Base-by-base conservation (phyloP, 1,140 invertebrate genomes). In the Zaprionus tsacasi region DNA sequence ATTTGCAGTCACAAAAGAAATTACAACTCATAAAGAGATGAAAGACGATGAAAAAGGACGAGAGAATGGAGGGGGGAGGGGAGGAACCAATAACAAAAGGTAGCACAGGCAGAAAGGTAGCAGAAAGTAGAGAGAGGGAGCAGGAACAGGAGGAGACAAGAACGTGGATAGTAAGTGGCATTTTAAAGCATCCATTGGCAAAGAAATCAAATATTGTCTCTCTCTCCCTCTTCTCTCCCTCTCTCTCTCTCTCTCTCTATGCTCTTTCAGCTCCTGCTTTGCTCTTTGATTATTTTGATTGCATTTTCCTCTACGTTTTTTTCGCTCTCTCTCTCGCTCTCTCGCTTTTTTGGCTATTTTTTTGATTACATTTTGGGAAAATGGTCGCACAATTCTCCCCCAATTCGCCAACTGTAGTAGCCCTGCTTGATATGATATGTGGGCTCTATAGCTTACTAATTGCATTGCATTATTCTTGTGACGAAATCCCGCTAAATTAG, bases 1-100 rank as follows among this genome's bases (percentile, higher is more conserved):
- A 86, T 86, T 86, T 86, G 76, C 82, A 82, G 75, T 77, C 75
- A 86, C 82, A 78, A 85, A 76, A 80, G 82, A 70, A 85, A 85
- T 81, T 86, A 81, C 78, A 63, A 66, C 82, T 86, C 79, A 81
- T 78, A 72, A 87, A 79, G 69, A 86, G 82, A 86, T 86, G 83
- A 86, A 86, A 86, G 82, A 48, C 55, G 33, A 21, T 30, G 12
- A 64, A 21, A 60, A 45, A 50, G 6, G 40, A 40, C 38, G 27
- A 30, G 27, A 30, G 38, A 5, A 40, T 0, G 38, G 1, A 7
- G 6, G 17, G 25, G 45, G 40, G 40, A 21, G 50, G 38, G 25
- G 40, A 17, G 21, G 33, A 63, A 33, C n/a, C n/a, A n/a, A 15
- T 45, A 15, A 45, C 40, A 45, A 45, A 45, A 45, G 40, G 40